phyloP scores from a whole-genome alignment of 2,797 vertebrate genomes.

The Molossus molossus region DNA sequence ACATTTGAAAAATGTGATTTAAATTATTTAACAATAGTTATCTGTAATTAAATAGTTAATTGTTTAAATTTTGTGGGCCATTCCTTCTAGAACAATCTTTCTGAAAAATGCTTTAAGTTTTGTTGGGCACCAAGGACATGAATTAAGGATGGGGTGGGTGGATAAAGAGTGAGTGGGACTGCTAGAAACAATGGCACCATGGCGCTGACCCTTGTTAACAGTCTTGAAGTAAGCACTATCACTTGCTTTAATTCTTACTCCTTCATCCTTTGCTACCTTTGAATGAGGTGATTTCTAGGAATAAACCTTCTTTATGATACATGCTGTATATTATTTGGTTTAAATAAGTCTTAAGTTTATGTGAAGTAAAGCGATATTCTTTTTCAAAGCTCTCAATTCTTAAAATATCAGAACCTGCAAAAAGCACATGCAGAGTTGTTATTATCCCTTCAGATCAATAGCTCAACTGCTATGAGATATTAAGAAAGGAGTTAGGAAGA shows the following conservation, averaged over 20 bases:
- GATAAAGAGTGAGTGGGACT: not conserved
- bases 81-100: slow-evolving; percentile 47
- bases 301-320: slow-evolving; percentile 39
- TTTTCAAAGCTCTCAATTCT: slow-evolving; percentile 74
- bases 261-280: slow-evolving; percentile 49
- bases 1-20: slow-evolving; percentile 49
- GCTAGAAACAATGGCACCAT: not conserved
- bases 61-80: slow-evolving; percentile 34
- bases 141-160: not conserved
- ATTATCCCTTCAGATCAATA: slow-evolving; percentile 66
- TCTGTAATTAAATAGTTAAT: slow-evolving; percentile 31
- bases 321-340: slow-evolving; percentile 50
- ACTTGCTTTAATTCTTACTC: slow-evolving; percentile 26
- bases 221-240: slow-evolving; percentile 49
- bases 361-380: slow-evolving; percentile 57
- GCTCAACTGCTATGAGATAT: slow-evolving; percentile 34
- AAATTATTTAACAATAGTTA: slow-evolving; percentile 62
- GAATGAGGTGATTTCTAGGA: slow-evolving; percentile 72
- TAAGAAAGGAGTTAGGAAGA: slow-evolving; percentile 61
- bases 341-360: slow-evolving; percentile 57
- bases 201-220: not conserved
- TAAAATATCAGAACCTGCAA: slow-evolving; percentile 65
- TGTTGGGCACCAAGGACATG: slow-evolving; percentile 4
- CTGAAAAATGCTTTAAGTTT: slow-evolving; percentile 48
- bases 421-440: slow-evolving; percentile 18